These are phyloP conservation scores for Parasteatoda lunata DNA, from an alignment of 2,888 invertebrate genomes.

Conservation along the genomic window DNA sequence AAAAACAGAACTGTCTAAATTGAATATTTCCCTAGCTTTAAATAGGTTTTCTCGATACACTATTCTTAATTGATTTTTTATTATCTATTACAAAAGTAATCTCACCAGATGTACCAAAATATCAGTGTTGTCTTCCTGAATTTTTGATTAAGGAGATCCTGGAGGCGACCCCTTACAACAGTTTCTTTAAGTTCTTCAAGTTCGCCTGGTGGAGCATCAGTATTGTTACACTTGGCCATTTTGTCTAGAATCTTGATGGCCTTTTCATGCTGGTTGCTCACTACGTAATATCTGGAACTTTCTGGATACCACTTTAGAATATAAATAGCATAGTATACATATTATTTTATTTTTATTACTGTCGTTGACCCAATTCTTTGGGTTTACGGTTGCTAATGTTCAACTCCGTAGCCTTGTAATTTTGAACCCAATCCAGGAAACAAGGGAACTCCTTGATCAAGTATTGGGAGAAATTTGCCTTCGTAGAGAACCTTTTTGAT, in stretches of 20 bases:
- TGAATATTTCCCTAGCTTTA: no score
- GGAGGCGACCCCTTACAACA: constrained; percentile 13
- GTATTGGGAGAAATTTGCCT: no score
- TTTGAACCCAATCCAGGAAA: no score
- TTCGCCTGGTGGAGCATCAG: background rate
- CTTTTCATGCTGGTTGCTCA: constrained; percentile 27
- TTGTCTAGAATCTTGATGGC: constrained; percentile 17
- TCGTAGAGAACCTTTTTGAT: no score
- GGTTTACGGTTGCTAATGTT: no score
- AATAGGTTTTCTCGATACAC: no score
- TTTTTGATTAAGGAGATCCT: constrained; percentile 12
- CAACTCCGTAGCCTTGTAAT: no score
- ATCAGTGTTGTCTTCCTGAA: constrained; percentile 13
- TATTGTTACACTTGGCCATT: constrained; percentile 2
- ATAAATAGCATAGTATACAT: no score
- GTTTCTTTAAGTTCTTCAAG: background rate
- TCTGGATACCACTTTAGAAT: constrained; percentile 41
- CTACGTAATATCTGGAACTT: constrained; percentile 30
- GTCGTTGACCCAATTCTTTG: no score
- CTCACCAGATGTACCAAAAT: constrained; percentile 42
- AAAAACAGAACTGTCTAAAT: background rate
- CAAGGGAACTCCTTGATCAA: no score
- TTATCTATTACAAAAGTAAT: background rate
- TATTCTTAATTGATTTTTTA: no score
- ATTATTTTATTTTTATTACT: no score